These are phyloP conservation scores for Pachypeltis micranthus DNA, from an alignment of 1,140 invertebrate genomes.

Conservation along the genomic window DNA sequence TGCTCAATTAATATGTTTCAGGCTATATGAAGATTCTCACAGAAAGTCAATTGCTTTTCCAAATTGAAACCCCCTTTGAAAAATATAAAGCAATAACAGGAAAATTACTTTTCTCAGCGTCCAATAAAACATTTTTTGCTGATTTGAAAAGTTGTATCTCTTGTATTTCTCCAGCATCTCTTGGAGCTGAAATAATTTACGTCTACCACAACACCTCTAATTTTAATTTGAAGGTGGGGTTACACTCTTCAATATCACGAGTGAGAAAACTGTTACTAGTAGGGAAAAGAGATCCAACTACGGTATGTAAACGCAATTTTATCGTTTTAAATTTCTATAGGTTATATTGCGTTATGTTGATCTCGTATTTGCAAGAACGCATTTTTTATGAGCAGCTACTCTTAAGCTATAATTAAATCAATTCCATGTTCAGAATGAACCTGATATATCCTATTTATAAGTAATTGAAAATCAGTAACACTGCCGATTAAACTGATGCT, in stretches of 20 bases:
- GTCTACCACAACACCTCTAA: slow-evolving; percentile 45
- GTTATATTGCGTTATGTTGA: too few relatives aligned
- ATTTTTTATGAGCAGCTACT: too few relatives aligned
- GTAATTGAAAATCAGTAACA: too few relatives aligned
- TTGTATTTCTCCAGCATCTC: slow-evolving; percentile 32
- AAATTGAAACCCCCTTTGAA: slow-evolving; percentile 56
- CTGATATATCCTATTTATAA: not conserved
- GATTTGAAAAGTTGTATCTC: slow-evolving; percentile 48
- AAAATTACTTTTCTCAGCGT: slow-evolving; percentile 56
- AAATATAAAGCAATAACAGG: slow-evolving; percentile 48
- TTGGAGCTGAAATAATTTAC: slow-evolving; percentile 48
- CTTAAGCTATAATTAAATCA: too few relatives aligned
- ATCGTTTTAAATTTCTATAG: too few relatives aligned
- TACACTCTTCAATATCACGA: slow-evolving; percentile 57
- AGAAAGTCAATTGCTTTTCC: slow-evolving; percentile 52
- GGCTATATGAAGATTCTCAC: slow-evolving; percentile 49
- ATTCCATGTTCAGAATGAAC: not conserved
- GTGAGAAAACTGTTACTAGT: slow-evolving; percentile 48
- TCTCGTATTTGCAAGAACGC: too few relatives aligned
- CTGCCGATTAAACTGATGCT: too few relatives aligned
- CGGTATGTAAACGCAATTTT: too few relatives aligned
- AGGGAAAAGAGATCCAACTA: slow-evolving; percentile 47
- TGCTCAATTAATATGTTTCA: slow-evolving; percentile 29
- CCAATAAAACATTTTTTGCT: slow-evolving; percentile 51
- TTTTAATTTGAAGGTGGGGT: slow-evolving; percentile 56